A percentile compares a stretch with the other conserved stretches of the same genome.
These are phyloP conservation scores for Drosophila stalkeri DNA, from an alignment of 2,888 invertebrate species.

Conservation along the genomic window DNA sequence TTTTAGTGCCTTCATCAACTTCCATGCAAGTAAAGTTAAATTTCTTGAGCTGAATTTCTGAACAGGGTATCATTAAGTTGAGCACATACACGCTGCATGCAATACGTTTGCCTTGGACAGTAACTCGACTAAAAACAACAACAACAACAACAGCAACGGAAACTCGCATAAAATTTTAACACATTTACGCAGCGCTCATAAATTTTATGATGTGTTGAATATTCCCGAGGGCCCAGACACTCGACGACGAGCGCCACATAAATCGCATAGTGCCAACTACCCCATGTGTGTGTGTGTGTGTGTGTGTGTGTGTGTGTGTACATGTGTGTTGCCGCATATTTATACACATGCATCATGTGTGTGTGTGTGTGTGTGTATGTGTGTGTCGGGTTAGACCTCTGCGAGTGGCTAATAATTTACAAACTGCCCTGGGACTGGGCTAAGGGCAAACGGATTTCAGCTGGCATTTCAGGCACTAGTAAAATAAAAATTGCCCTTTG, in stretches of 20 bases:
- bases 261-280: constrained; percentile 47
- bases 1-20: not conserved
- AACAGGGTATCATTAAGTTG: not conserved
- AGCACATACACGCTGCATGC: not conserved
- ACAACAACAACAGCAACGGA: constrained; percentile 9
- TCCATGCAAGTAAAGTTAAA: not conserved
- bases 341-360: constrained; percentile 1
- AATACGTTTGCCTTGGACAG: not conserved
- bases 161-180: constrained; percentile 52
- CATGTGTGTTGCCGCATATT: constrained; percentile 3
- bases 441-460: constrained; percentile 7
- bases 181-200: constrained; percentile 65
- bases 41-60: not conserved
- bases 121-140: constrained; percentile 10
- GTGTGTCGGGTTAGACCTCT: constrained; percentile 12
- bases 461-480: constrained; percentile 8
- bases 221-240: constrained; percentile 34
- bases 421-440: constrained; percentile 23
- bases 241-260: constrained; percentile 36
- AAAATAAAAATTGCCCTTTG: constrained; percentile 10
- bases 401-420: constrained; percentile 49
- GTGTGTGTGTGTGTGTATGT: not conserved
- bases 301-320: not conserved
- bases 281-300: constrained; percentile 5
- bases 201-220: constrained; percentile 61